A percentile compares a stretch with the other conserved stretches of the same genome.
phyloP scores from a whole-genome alignment of 2,888 invertebrate species.

The Lycaena phlaeas region DNA sequence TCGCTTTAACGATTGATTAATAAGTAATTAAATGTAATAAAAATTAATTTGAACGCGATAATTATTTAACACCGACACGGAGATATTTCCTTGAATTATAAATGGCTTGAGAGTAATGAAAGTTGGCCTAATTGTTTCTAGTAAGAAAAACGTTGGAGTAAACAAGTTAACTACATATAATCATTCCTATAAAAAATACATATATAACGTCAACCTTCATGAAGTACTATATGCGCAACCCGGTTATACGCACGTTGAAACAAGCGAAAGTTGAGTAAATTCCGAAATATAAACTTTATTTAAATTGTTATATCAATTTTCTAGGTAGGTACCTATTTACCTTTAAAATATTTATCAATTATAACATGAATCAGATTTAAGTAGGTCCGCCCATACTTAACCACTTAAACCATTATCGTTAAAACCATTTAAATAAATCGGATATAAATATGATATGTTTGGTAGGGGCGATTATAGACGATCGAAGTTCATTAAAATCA shows the following conservation, averaged over 20 bases:
- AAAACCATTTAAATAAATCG: not conserved
- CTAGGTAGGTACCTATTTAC: too few relatives aligned
- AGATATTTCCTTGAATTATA: constrained; percentile 4
- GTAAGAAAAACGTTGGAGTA: not conserved
- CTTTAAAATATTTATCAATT: too few relatives aligned
- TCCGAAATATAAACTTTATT: too few relatives aligned
- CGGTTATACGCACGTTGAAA: too few relatives aligned
- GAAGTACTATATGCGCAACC: too few relatives aligned
- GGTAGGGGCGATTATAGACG: too few relatives aligned
- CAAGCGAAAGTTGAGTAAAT: too few relatives aligned
- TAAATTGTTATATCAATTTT: too few relatives aligned
- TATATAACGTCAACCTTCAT: too few relatives aligned
- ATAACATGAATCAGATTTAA: too few relatives aligned
- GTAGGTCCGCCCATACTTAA: not conserved
- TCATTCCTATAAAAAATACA: too few relatives aligned
- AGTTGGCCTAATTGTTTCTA: not conserved
- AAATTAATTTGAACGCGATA: constrained; percentile 8
- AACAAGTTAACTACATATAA: too few relatives aligned
- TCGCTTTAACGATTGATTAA: constrained; percentile 8
- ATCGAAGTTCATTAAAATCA: constrained; percentile 3
- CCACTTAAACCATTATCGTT: not conserved
- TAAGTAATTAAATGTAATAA: constrained; percentile 6
- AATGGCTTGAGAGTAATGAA: not conserved
- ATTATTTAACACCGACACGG: constrained; percentile 1
- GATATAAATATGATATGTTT: not conserved